These are phyloP conservation scores for Cossypha heuglini DNA, from an alignment of 2,797 vertebrate genomes.

Conservation along the genomic window DNA sequence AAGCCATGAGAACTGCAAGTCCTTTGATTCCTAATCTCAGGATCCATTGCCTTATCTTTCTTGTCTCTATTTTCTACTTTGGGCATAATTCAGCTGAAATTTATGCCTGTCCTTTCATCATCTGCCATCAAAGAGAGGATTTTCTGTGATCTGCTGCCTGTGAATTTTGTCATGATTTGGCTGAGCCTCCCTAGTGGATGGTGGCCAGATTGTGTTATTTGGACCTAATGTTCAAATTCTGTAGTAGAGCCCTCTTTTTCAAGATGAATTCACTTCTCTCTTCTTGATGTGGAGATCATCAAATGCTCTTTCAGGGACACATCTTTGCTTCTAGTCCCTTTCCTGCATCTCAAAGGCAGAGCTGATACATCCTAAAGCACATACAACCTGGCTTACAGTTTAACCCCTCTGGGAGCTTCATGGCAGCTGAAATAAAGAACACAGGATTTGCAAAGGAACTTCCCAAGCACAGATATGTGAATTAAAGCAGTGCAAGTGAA, in stretches of 20 bases:
- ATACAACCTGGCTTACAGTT: neutral
- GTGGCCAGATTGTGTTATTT: neutral
- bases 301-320: neutral
- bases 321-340: neutral
- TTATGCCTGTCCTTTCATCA: conserved; percentile 36
- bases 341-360: neutral
- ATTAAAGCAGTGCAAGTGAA: neutral
- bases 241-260: neutral
- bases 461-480: neutral
- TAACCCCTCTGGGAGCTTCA: neutral
- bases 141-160: conserved; percentile 25
- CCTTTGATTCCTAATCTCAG: neutral
- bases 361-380: neutral
- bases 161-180: conserved; percentile 14
- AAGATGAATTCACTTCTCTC: neutral
- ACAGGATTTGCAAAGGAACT: neutral
- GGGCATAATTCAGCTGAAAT: neutral
- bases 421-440: neutral
- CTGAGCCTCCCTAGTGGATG: neutral
- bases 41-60: neutral
- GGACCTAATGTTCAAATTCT: neutral
- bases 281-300: neutral
- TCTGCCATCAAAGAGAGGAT: conserved; percentile 28
- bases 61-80: neutral
- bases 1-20: neutral